Evolutionary conservation across 2,113 vertebrate species (phyloP), one percentile per base, ranked within the genome.

Genomic region (Fukomys damarensis): DNA sequence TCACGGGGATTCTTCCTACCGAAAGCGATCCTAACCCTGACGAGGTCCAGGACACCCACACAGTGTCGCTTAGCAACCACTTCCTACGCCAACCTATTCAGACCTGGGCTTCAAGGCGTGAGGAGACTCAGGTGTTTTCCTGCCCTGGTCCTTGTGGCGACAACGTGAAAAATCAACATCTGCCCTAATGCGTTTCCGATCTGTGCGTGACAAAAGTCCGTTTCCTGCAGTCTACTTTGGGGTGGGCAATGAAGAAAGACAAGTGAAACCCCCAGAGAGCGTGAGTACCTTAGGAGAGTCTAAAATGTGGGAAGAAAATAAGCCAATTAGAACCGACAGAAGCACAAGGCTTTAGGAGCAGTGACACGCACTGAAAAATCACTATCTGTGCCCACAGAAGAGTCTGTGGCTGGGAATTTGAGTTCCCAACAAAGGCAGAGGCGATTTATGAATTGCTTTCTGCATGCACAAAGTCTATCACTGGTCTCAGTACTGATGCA

Each of bases 1-100:
- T 61, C 54, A 63, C 19, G 2, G 0, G 12, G 2, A 35, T 4
- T 56, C 17, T 3, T 0, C 2, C 0, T 5, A 32, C 5, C 7
- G 10, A 20, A 32, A 38, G 38, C 7, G 28, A 68, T 43, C 2
- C 10, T 0, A 24, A 0, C 3, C 28, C 0, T 7, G 46, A 49
- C 5, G 13, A 41, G 3, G 16, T 58, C 26, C 13, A 7, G 28
- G 52, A 16, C 1, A 14, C 28, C 41, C 54, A 7, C 16, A 14
- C n/a, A 0, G 0, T 0, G 30, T 2, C 13, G 46, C 13, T 35
- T 32, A 66, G 49, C 30, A 86, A 66, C 3, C 3, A 3, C 24
- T 3, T 9, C 8, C 17, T 4, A 5, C 24, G 24, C 30, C 11
- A 14, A 63, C 22, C 22, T 17, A 30, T 32, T 30, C 63, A 14